phyloP scores from a whole-genome alignment of 2,113 vertebrate species.

The Oreotrochilus melanogaster region DNA sequence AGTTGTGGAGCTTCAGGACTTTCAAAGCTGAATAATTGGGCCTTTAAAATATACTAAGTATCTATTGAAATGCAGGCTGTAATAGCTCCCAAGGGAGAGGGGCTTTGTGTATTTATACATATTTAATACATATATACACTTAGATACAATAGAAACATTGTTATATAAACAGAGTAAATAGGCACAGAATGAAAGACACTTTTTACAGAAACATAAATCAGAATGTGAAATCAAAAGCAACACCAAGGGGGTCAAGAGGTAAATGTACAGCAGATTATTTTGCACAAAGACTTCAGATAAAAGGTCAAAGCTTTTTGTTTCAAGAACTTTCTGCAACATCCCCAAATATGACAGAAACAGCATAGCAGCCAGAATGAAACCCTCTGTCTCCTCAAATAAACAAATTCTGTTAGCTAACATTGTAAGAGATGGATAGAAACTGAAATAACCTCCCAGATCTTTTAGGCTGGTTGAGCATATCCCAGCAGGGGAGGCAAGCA shows the following conservation, averaged over 20 bases:
- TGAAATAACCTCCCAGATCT: background rate
- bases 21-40: background rate
- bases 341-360: background rate
- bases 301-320: background rate
- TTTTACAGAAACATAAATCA: background rate
- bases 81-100: background rate
- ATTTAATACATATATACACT: background rate
- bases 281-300: background rate
- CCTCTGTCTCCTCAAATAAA: background rate
- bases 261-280: background rate
- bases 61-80: background rate
- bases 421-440: background rate
- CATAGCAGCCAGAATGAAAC: background rate
- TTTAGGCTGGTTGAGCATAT: background rate
- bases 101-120: background rate
- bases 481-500: background rate
- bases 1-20: background rate
- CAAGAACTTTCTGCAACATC: background rate
- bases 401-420: background rate
- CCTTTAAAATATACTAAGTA: background rate
- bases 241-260: accelerated
- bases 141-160: background rate
- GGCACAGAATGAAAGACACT: background rate
- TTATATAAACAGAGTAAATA: background rate
- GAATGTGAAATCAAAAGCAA: background rate